These are phyloP conservation scores for Epinotia ramella DNA, from an alignment of 2,888 invertebrate genomes.

Conservation along the genomic window DNA sequence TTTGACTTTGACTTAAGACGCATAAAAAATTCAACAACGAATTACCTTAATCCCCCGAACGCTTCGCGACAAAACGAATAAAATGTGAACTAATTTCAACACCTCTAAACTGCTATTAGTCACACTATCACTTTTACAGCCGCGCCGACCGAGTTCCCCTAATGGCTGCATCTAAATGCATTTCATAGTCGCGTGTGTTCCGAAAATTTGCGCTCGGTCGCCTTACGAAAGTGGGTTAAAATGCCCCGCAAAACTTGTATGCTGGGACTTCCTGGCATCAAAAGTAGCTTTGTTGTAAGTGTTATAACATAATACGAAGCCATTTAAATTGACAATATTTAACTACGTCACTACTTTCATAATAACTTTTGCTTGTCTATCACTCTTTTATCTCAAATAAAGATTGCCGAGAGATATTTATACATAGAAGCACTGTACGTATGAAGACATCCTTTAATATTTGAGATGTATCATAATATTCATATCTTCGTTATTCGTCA, in stretches of 20 bases:
- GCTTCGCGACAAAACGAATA: constrained; percentile 15
- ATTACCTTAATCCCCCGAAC: constrained; percentile 3
- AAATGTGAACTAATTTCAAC: constrained; percentile 21
- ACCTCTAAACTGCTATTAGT: constrained; percentile 18
- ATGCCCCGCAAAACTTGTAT: background rate
- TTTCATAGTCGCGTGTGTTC: constrained; percentile 28
- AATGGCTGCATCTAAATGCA: constrained; percentile 34
- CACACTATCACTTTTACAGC: constrained; percentile 33
- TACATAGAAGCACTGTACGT: no score
- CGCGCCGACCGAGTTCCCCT: constrained; percentile 20
- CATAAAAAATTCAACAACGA: constrained; percentile 8
- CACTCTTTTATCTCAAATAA: no score
- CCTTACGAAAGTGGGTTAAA: constrained; percentile 20
- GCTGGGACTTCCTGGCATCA: background rate
- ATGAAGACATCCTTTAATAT: no score
- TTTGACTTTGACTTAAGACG: no score
- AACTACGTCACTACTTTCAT: background rate
- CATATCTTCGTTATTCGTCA: background rate
- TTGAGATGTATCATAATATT: background rate
- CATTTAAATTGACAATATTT: background rate
- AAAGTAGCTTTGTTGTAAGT: background rate
- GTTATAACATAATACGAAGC: background rate
- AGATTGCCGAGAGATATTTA: no score
- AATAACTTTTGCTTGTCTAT: no score
- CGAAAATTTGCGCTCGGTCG: constrained; percentile 26